These are phyloP conservation scores for Xiphorhynchus erythropygius DNA, from an alignment of 2,797 vertebrate genomes.

Conservation along the genomic window DNA sequence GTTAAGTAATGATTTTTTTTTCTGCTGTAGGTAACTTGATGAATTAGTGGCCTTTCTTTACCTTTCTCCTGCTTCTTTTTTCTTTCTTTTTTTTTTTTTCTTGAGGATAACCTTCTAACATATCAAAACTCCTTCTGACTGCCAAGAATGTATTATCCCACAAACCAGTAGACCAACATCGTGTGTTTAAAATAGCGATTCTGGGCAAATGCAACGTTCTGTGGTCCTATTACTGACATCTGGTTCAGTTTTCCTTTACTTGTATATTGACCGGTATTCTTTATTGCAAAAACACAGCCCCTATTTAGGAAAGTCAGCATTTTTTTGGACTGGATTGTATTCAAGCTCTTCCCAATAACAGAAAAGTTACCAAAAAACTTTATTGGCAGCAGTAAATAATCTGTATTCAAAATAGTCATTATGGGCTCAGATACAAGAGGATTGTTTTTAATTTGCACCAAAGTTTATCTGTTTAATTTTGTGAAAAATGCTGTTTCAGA, in stretches of 20 bases:
- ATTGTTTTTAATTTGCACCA: slow-evolving; percentile 46
- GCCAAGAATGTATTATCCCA: slow-evolving; percentile 80
- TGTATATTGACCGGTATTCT: slow-evolving; percentile 84
- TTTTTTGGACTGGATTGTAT: slow-evolving; percentile 69
- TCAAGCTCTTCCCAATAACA: slow-evolving; percentile 74
- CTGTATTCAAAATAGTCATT: slow-evolving; percentile 60
- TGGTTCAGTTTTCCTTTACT: slow-evolving; percentile 81
- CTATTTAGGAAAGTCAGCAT: slow-evolving; percentile 76
- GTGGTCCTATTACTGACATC: slow-evolving; percentile 82
- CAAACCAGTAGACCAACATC: slow-evolving; percentile 80
- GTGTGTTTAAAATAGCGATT: slow-evolving; percentile 83
- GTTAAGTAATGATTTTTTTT: neutral
- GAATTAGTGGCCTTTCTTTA: slow-evolving; percentile 3
- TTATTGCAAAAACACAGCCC: slow-evolving; percentile 80
- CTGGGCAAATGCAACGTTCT: slow-evolving; percentile 79
- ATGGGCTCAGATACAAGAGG: slow-evolving; percentile 28
- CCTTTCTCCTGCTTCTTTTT: neutral
- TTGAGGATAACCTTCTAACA: slow-evolving; percentile 75
- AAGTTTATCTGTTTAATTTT: slow-evolving; percentile 49
- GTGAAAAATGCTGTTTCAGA: neutral
- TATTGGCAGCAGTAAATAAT: slow-evolving; percentile 57
- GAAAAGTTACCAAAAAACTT: slow-evolving; percentile 67
- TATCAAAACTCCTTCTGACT: slow-evolving; percentile 70
- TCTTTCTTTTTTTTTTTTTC: neutral
- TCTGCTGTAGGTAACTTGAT: neutral